These are phyloP conservation scores for Bubalus kerabau DNA, from an alignment of 2,113 vertebrate species.

Conservation along the genomic window DNA sequence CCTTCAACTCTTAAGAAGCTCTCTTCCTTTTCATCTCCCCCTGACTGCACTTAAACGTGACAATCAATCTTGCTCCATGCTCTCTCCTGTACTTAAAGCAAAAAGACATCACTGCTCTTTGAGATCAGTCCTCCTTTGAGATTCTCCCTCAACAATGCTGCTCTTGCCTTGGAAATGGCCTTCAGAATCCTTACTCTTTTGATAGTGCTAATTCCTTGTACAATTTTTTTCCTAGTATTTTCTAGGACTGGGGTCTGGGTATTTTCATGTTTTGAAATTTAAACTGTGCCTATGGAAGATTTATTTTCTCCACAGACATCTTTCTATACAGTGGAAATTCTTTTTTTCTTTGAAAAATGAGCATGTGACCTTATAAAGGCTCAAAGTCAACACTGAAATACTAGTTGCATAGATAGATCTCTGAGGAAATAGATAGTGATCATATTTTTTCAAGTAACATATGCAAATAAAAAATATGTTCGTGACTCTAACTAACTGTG, in stretches of 20 bases:
- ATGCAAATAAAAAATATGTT: neutral
- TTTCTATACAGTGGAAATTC: neutral
- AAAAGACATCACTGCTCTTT: neutral
- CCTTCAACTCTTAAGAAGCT: neutral
- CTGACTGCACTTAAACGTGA: neutral
- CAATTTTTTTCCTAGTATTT: neutral
- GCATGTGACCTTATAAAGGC: neutral
- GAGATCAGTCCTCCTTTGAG: neutral
- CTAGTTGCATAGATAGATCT: neutral
- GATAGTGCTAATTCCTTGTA: neutral
- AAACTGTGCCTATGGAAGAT: neutral
- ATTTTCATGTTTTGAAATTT: slow-evolving; percentile 27
- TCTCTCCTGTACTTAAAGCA: neutral
- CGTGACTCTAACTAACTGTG: neutral
- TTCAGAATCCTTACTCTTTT: neutral
- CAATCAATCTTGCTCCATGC: neutral
- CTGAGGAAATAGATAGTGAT: neutral
- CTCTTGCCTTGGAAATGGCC: neutral
- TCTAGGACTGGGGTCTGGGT: neutral
- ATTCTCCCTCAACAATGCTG: neutral
- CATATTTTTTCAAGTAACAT: neutral
- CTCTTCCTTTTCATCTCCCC: neutral
- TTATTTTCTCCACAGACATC: slow-evolving; percentile 7
- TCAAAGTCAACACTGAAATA: slow-evolving; percentile 17
- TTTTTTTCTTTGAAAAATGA: slow-evolving; percentile 39